Evolutionary conservation across 2,113 vertebrate genomes (phyloP).

Genomic region (Scopus umbretta): DNA sequence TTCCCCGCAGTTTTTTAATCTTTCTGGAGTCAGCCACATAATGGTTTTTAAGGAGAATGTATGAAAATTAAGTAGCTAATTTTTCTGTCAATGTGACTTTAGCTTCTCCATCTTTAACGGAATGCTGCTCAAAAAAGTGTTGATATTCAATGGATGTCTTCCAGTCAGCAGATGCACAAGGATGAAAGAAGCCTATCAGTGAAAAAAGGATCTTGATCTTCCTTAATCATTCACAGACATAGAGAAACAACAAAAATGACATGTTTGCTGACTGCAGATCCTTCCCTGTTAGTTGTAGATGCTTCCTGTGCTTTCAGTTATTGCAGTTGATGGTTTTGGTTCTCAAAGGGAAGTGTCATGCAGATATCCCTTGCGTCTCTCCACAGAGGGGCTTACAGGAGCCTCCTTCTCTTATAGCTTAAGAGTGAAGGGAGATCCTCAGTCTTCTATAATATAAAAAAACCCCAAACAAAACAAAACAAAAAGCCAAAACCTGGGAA

Average conservation of each 20-base stretch:
- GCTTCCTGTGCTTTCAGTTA: not conserved
- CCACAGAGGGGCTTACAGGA: not conserved
- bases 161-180: not conserved
- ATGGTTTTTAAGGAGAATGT: not conserved
- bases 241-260: not conserved
- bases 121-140: not conserved
- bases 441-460: not conserved
- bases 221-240: not conserved
- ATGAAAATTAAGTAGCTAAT: not conserved
- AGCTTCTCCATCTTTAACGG: not conserved
- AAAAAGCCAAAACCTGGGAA: not conserved
- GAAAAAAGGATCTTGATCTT: not conserved
- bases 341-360: not conserved
- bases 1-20: not conserved
- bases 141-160: not conserved
- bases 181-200: not conserved
- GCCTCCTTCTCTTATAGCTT: not conserved
- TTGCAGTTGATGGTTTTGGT: not conserved
- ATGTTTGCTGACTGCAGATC: not conserved
- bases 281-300: not conserved
- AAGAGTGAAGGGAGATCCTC: not conserved
- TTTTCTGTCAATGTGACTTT: not conserved
- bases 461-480: not conserved
- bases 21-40: not conserved
- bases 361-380: not conserved